Conservation (phyloP, 1,140 invertebrate species). For the Physella acuta region DNA sequence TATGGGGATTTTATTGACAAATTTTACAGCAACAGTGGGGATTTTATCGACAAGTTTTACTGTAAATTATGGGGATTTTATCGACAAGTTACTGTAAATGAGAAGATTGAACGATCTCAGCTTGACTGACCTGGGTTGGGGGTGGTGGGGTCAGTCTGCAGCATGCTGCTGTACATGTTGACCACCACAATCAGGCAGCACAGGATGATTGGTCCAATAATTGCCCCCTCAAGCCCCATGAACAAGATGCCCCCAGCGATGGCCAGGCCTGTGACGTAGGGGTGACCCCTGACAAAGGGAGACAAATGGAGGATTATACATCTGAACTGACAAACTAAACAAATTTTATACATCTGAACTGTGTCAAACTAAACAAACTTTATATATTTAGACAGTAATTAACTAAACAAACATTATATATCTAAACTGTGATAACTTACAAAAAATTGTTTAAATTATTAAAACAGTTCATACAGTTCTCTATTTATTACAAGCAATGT, state of each 20-base stretch:
- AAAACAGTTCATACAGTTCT: too few relatives aligned
- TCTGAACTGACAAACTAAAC: too few relatives aligned
- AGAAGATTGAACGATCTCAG: neutral
- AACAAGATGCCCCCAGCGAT: slow-evolving; percentile 98
- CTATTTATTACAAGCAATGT: too few relatives aligned
- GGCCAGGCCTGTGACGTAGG: slow-evolving; percentile 95
- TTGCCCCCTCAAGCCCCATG: slow-evolving; percentile 92
- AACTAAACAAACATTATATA: neutral
- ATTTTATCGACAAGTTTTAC: neutral
- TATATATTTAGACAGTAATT: neutral
- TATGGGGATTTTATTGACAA: neutral
- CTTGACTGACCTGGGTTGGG: slow-evolving; percentile 24
- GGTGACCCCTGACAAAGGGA: slow-evolving; percentile 79
- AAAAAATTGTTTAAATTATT: too few relatives aligned
- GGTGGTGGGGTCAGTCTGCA: slow-evolving; percentile 40
- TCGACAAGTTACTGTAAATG: neutral
- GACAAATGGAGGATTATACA: too few relatives aligned
- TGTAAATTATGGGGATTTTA: neutral
- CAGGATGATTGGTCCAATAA: slow-evolving; percentile 90
- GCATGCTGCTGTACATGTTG: slow-evolving; percentile 68
- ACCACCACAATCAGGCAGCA: slow-evolving; percentile 82
- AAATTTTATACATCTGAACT: too few relatives aligned
- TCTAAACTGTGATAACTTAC: too few relatives aligned
- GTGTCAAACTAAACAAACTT: too few relatives aligned
- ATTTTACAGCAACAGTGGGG: neutral